Evolutionary conservation across 2,113 vertebrate species (phyloP), one percentile per base, ranked within the genome.

Genomic region (Acrocephalus kingi): DNA sequence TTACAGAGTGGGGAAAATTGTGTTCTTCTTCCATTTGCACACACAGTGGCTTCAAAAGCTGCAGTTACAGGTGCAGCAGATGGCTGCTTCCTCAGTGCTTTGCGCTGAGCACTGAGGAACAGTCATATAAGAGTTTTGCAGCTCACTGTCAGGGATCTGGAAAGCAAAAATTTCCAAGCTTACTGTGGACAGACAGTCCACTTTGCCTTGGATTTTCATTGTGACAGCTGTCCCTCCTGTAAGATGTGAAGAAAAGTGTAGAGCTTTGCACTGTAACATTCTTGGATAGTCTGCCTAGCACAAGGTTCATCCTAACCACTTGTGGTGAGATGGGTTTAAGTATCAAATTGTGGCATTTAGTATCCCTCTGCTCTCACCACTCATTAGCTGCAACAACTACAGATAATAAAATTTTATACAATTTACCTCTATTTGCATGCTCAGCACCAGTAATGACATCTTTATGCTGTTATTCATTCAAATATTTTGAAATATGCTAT

Each of bases 241-340:
- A 68, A 67, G 9, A n/a, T 25, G 33, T 27, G 13, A 63, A 71
- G 56, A 62, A 54, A 48, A 63, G 33, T 20, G 30, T 52, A 46
- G 21, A 28, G 11, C 20, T 79, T 63, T 7, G 1, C 30, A 33
- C 31, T 0, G 1, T 27, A n/a, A 35, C 35, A 30, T 17, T 46
- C 9, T 45, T 7, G 1, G 33, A 61, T 61, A 43, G 67, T 56
- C 49, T 56, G 27, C 30, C 45, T 21, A 18, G 30, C 27, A 22
- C 19, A 52, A 59, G 7, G 51, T 27, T 87, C 41, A 28, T 69
- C 51, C n/a, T n/a, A 59, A 52, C 4, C 27, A 43, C 30, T 80
- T 64, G 33, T 0, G 0, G 33, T 41, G 13, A 80, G 33, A 25
- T 4, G 45, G 24, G 11, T 48, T 66, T 74, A 80, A 61, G 12